Evolutionary conservation across 2,888 invertebrate genomes (phyloP).

Genomic region (Willowsia nigromaculata): DNA sequence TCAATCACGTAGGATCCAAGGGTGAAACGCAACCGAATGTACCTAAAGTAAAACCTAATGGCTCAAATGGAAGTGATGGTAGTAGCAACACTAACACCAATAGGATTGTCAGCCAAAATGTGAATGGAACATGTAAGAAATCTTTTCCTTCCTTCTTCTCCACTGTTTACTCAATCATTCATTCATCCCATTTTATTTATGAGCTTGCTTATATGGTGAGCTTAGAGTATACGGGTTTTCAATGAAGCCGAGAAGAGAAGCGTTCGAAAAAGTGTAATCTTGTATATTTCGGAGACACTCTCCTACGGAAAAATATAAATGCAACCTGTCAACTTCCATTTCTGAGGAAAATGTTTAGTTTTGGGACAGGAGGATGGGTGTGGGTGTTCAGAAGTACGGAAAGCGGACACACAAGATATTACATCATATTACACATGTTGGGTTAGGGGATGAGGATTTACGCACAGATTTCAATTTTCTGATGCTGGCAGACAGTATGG

Average conservation of each 20-base stretch:
- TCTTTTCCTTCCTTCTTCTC: neutral
- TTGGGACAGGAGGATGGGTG: constrained; percentile 13
- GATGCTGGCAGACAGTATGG: neutral
- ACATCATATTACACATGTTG: neutral
- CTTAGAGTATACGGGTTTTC: neutral
- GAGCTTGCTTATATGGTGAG: neutral
- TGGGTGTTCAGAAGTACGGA: neutral
- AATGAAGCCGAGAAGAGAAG: neutral
- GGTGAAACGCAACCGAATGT: constrained; percentile 50
- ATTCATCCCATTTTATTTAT: constrained; percentile 58
- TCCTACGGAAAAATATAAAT: constrained; percentile 45
- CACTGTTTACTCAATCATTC: constrained; percentile 58
- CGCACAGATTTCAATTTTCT: constrained; percentile 7
- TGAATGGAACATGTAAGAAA: constrained; percentile 76
- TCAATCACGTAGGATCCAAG: constrained; percentile 48
- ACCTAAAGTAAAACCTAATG: constrained; percentile 1
- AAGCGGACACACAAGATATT: neutral
- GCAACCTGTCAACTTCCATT: constrained; percentile 67
- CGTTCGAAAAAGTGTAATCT: neutral
- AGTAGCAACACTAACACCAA: constrained; percentile 21
- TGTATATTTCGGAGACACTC: constrained; percentile 37
- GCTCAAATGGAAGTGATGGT: constrained; percentile 33
- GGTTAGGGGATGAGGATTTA: neutral
- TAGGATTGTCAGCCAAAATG: constrained; percentile 77
- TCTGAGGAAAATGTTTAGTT: constrained; percentile 55